These are phyloP conservation scores for Melieria crassipennis DNA, from an alignment of 2,888 invertebrate genomes.

Conservation along the genomic window DNA sequence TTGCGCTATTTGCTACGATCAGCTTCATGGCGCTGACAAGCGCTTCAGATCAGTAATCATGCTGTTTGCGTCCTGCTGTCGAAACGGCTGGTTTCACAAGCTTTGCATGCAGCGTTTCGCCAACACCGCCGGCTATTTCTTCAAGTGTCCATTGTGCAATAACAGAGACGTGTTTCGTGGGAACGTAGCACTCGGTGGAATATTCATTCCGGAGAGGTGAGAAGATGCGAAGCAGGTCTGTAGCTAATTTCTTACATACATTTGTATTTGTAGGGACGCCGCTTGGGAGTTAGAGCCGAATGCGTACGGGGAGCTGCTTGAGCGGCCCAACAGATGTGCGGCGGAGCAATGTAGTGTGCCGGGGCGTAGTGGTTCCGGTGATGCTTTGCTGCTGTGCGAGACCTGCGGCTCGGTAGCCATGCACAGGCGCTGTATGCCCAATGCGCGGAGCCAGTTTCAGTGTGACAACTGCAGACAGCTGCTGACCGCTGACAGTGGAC, in stretches of 20 bases:
- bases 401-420: constrained; percentile 54
- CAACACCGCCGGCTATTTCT: constrained; percentile 80
- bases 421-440: constrained; percentile 38
- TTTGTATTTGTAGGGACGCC: constrained; percentile 73
- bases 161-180: constrained; percentile 71
- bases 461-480: constrained; percentile 40
- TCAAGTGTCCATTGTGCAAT: constrained; percentile 87
- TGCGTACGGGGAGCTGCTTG: constrained; percentile 78
- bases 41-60: constrained; percentile 66
- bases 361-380: constrained; percentile 63
- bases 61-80: constrained; percentile 81
- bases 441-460: constrained; percentile 26
- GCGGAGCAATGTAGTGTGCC: constrained; percentile 70
- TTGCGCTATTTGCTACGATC: constrained; percentile 78
- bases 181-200: constrained; percentile 69
- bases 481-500: constrained; percentile 27
- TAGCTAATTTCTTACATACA: background rate
- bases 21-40: constrained; percentile 45
- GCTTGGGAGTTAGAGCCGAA: constrained; percentile 83
- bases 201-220: constrained; percentile 83
- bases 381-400: constrained; percentile 50
- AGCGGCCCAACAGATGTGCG: constrained; percentile 72
- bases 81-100: constrained; percentile 80
- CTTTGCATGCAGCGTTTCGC: constrained; percentile 78
- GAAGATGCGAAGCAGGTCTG: constrained; percentile 46